A percentile compares a stretch with the other conserved stretches of the same genome.
phyloP scores from a whole-genome alignment of 2,888 invertebrate genomes.

The Corbicula japonica region DNA sequence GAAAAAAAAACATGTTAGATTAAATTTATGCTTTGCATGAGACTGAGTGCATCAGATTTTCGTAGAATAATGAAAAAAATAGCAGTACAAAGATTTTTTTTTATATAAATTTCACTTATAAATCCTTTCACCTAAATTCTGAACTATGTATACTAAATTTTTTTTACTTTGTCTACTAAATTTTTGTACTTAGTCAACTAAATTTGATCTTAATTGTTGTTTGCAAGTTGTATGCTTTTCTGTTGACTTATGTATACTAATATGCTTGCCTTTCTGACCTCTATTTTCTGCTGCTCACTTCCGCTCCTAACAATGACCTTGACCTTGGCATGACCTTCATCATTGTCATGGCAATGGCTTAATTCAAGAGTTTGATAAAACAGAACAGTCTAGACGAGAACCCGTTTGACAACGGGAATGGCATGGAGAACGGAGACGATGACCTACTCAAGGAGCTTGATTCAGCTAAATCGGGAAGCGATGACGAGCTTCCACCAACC shows the following conservation, averaged over 20 bases:
- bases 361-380: slow-evolving; percentile 91
- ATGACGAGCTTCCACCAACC: slow-evolving; percentile 88
- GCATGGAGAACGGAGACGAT: slow-evolving; percentile 87
- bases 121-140: too few species aligned
- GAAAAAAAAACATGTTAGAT: too few species aligned
- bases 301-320: slow-evolving; percentile 63
- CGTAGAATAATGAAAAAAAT: too few species aligned
- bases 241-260: slow-evolving; percentile 67
- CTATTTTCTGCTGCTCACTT: slow-evolving; percentile 70
- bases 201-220: too few species aligned
- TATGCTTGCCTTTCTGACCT: slow-evolving; percentile 73
- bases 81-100: too few species aligned
- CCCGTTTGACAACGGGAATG: slow-evolving; percentile 91
- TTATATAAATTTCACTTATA: too few species aligned
- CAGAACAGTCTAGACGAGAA: slow-evolving; percentile 95
- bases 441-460: slow-evolving; percentile 92
- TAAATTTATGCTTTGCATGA: too few species aligned
- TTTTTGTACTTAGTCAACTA: too few species aligned
- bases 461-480: slow-evolving; percentile 97
- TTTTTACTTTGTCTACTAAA: too few species aligned
- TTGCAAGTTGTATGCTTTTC: too few species aligned
- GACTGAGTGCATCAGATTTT: too few species aligned
- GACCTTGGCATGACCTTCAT: slow-evolving; percentile 59
- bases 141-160: too few species aligned
- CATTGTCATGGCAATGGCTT: slow-evolving; percentile 65